Conservation (phyloP, 2,888 invertebrate species). For the Atrina japonica region DNA sequence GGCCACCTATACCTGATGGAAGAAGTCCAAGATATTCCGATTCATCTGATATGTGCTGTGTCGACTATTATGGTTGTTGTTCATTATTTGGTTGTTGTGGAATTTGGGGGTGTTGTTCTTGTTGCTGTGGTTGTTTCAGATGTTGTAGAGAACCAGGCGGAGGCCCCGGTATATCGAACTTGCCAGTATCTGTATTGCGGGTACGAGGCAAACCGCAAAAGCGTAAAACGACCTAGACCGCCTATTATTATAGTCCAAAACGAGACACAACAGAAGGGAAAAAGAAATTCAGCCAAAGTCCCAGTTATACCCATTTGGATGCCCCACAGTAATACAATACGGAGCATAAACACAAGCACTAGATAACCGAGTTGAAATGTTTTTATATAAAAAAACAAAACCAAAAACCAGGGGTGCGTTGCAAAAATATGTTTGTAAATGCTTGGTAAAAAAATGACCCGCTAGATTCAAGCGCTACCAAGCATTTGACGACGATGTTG, state of each 20-base stretch:
- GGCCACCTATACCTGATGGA: not conserved
- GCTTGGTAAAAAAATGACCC: too few relatives aligned
- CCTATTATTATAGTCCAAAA: too few relatives aligned
- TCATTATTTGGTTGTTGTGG: slow-evolving; percentile 35
- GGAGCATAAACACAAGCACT: slow-evolving; percentile 41
- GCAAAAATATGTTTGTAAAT: too few relatives aligned
- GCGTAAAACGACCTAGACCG: too few relatives aligned
- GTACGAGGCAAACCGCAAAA: too few relatives aligned
- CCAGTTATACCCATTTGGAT: slow-evolving; percentile 32
- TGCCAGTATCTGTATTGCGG: slow-evolving; percentile 15
- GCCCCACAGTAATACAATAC: slow-evolving; percentile 35
- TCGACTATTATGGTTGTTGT: slow-evolving; percentile 37
- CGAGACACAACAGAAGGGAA: too few relatives aligned
- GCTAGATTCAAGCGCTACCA: too few relatives aligned
- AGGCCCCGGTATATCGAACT: slow-evolving; percentile 25
- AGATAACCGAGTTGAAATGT: too few relatives aligned
- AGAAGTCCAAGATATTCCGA: slow-evolving; percentile 1
- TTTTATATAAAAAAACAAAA: too few relatives aligned
- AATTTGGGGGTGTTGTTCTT: slow-evolving; percentile 26
- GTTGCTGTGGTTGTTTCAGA: slow-evolving; percentile 30
- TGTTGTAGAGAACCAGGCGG: slow-evolving; percentile 38
- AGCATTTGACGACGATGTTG: too few relatives aligned
- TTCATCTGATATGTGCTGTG: slow-evolving; percentile 34
- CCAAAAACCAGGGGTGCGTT: too few relatives aligned
- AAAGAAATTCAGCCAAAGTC: slow-evolving; percentile 21